phyloP scores from a whole-genome alignment of 2,888 invertebrate species.

The Oscheius myriophilus region DNA sequence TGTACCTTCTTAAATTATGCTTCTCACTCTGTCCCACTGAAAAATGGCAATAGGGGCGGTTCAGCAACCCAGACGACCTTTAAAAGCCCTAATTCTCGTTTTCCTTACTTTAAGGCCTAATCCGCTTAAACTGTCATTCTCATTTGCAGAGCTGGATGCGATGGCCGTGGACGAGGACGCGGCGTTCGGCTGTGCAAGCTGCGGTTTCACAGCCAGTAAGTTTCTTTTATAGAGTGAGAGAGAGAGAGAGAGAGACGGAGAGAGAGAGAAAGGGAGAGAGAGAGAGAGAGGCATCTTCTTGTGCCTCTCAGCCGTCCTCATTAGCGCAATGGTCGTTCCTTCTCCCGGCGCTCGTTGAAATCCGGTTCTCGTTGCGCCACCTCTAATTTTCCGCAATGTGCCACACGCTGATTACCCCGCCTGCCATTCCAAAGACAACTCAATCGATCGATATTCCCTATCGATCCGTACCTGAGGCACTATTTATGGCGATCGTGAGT shows the following conservation, averaged over 20 bases:
- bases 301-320: too few relatives aligned
- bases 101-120: too few relatives aligned
- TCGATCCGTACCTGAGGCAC: too few relatives aligned
- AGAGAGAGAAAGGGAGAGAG: background rate
- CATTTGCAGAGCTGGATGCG: conserved; percentile 50
- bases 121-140: too few relatives aligned
- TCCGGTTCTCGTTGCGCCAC: conserved; percentile 21
- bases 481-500: too few relatives aligned
- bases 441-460: background rate
- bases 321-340: background rate
- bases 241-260: background rate
- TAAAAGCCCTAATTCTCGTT: too few relatives aligned
- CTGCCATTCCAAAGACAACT: background rate
- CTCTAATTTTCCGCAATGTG: conserved; percentile 30
- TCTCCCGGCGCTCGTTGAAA: conserved; percentile 24
- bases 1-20: background rate
- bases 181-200: conserved; percentile 54
- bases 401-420: conserved; percentile 27
- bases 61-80: too few relatives aligned
- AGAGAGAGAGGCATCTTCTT: too few relatives aligned
- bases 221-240: conserved; percentile 12
- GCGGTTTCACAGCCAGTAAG: conserved; percentile 55
- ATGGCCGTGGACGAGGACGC: conserved; percentile 47
- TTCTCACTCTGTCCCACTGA: too few relatives aligned
- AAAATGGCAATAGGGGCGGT: too few relatives aligned